A percentile compares a stretch with the other conserved stretches of the same genome.
These are phyloP conservation scores for Dicentrarchus labrax DNA, from an alignment of 2,113 vertebrate genomes.

Conservation along the genomic window DNA sequence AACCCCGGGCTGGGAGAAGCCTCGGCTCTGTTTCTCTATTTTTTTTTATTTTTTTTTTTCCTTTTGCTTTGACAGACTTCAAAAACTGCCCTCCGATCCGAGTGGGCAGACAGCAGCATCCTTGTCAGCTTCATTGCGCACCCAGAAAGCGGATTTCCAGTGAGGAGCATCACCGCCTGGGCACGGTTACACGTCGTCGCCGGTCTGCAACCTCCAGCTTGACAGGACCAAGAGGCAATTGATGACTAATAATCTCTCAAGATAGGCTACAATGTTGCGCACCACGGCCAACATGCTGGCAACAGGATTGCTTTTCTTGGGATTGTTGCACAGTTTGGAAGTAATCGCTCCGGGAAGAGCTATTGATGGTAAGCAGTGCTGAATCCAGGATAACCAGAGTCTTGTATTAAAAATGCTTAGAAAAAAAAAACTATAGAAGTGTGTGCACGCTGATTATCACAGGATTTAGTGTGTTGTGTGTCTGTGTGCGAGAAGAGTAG, in stretches of 20 bases:
- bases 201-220: conserved; percentile 72
- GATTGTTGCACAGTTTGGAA: conserved; percentile 84
- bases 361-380: conserved; percentile 82
- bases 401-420: background rate
- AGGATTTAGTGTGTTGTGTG: conserved; percentile 4
- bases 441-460: background rate
- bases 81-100: conserved; percentile 29
- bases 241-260: conserved; percentile 69
- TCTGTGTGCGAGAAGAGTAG: conserved; percentile 33
- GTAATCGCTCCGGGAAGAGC: conserved; percentile 76
- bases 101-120: conserved; percentile 56
- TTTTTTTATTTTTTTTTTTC: background rate
- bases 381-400: background rate
- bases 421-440: background rate
- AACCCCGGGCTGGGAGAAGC: conserved; percentile 71
- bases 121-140: conserved; percentile 60
- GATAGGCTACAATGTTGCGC: conserved; percentile 76
- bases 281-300: conserved; percentile 75
- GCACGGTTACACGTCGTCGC: conserved; percentile 67
- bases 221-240: conserved; percentile 74
- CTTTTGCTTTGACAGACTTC: conserved; percentile 54
- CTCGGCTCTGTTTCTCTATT: conserved; percentile 42
- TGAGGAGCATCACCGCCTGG: conserved; percentile 65
- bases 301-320: conserved; percentile 80
- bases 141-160: conserved; percentile 54